Percentiles rank a stretch among this genome's conserved stretches.
Conservation (phyloP, 2,113 vertebrate species). For the Gulo gulo region DNA sequence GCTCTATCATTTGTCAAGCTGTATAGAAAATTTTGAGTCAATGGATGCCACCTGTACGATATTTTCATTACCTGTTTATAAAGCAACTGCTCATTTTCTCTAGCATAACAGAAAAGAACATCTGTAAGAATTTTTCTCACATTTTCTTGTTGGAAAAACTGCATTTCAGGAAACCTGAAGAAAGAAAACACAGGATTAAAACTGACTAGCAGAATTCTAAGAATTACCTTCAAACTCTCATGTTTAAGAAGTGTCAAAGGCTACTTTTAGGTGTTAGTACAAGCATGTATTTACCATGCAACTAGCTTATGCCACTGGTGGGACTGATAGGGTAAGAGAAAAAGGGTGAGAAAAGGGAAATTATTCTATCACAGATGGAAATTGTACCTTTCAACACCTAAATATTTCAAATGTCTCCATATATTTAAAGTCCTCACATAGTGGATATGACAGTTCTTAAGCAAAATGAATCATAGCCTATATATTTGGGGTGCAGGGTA, state of each 20-base stretch:
- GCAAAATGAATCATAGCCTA: neutral
- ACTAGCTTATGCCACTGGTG: neutral
- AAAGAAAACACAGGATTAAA: slow-evolving; percentile 69
- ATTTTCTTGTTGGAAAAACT: slow-evolving; percentile 96
- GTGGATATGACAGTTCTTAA: neutral
- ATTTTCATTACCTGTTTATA: slow-evolving; percentile 97
- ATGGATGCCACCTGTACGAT: slow-evolving; percentile 82
- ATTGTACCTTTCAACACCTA: neutral
- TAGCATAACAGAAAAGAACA: slow-evolving; percentile 98
- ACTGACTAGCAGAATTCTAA: slow-evolving; percentile 41
- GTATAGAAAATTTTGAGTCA: slow-evolving; percentile 78
- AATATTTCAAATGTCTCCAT: neutral
- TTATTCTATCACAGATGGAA: neutral
- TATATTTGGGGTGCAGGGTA: neutral
- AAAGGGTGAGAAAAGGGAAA: neutral
- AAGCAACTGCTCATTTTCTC: slow-evolving; percentile 98
- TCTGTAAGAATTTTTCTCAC: slow-evolving; percentile 98
- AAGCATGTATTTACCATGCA: neutral
- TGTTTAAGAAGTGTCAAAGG: neutral
- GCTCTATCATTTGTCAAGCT: slow-evolving; percentile 77
- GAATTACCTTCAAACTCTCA: slow-evolving; percentile 46
- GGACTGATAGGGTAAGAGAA: neutral
- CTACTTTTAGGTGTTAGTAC: slow-evolving; percentile 13
- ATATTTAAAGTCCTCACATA: neutral
- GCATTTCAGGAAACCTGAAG: slow-evolving; percentile 97